Percentiles rank a stretch among this genome's conserved stretches.
These are phyloP conservation scores for Rattus norvegicus DNA, from an alignment of 2,113 vertebrate species.

Conservation along the genomic window GRCr8 NC_086020.1:26443501-26444000, in stretches of 20 bases:
- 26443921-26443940: background rate
- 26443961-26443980: background rate
- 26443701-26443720: background rate
- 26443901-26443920: background rate
- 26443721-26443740: background rate
- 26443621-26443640: background rate
- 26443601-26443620: background rate
- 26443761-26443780: background rate
- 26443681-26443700: background rate
- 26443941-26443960: background rate
- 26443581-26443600: background rate
- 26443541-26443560: background rate
- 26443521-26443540: no score
- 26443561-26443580: background rate
- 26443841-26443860: background rate
- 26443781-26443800: background rate
- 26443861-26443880: background rate
- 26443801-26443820: background rate
- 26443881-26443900: background rate
- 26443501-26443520: background rate
- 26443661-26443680: background rate
- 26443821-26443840: background rate
- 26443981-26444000: background rate
- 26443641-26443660: no score
- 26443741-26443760: background rate